Conservation (phyloP, 2,113 vertebrate genomes). For the human region GRCh38 chr3:139262001-139262500, state of each 20-base stretch:
- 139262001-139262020: slow-evolving; percentile 28
- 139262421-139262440: neutral
- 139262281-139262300: slow-evolving; percentile 78
- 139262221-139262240: slow-evolving; percentile 83
- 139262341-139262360: slow-evolving; percentile 8
- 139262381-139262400: neutral
- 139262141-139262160: slow-evolving; percentile 61
- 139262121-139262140: slow-evolving; percentile 72
- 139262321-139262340: slow-evolving; percentile 53
- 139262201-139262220: slow-evolving; percentile 81
- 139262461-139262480: neutral
- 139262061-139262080: slow-evolving; percentile 55
- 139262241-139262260: slow-evolving; percentile 79
- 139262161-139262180: slow-evolving; percentile 53
- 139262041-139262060: slow-evolving; percentile 68
- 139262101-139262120: slow-evolving; percentile 72
- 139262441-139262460: neutral
- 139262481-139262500: neutral
- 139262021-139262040: slow-evolving; percentile 42
- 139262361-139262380: neutral
- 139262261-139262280: slow-evolving; percentile 81
- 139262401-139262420: neutral
- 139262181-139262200: slow-evolving; percentile 73
- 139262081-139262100: slow-evolving; percentile 73
- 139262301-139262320: slow-evolving; percentile 78